These are phyloP conservation scores for Campylorhamphus procurvoides DNA, from an alignment of 2,113 vertebrate genomes.

Conservation along the genomic window DNA sequence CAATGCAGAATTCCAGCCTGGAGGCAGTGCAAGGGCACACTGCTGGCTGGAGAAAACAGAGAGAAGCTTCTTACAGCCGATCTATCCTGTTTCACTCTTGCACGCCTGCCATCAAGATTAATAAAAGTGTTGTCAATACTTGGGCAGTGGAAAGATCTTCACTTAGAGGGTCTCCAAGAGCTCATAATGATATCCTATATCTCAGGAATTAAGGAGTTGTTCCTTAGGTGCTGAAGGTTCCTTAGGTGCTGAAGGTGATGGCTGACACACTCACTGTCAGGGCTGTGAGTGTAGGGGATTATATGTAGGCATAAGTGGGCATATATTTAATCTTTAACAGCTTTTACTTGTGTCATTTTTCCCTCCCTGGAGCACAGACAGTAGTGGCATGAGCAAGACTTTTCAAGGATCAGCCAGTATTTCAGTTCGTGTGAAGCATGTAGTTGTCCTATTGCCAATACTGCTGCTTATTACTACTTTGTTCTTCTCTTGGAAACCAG, in stretches of 20 bases:
- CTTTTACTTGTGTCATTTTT: background rate
- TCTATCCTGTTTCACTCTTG: background rate
- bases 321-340: background rate
- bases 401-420: background rate
- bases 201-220: background rate
- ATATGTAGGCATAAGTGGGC: background rate
- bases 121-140: background rate
- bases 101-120: background rate
- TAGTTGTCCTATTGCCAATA: background rate
- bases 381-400: background rate
- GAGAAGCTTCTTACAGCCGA: background rate
- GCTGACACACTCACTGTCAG: background rate
- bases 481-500: background rate
- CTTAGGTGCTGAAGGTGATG: background rate
- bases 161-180: background rate
- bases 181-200: background rate
- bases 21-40: background rate
- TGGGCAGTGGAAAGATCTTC: background rate
- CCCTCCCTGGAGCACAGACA: background rate
- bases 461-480: background rate
- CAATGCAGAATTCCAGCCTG: background rate
- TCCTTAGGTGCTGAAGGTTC: background rate
- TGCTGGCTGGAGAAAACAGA: background rate
- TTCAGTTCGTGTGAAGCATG: background rate
- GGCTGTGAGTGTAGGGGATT: background rate